Evolutionary conservation across 2,797 vertebrate genomes (phyloP), one percentile per base, ranked within the genome.

Genomic region (Sebastes hubbsi): DNA sequence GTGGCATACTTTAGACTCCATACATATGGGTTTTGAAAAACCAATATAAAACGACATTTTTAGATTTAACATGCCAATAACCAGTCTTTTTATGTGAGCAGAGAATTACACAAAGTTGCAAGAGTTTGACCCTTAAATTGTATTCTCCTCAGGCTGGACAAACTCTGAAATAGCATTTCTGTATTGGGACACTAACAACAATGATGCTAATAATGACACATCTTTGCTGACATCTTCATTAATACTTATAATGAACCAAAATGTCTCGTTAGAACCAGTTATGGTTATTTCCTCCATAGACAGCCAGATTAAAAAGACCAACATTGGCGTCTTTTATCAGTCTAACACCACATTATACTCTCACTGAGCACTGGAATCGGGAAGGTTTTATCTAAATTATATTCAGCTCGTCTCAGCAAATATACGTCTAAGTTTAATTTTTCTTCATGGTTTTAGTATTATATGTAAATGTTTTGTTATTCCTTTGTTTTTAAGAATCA

Each of bases 401-500:
- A 46, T 30, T 24, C 34, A 65, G 27, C 10, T 68, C 54, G 18
- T 46, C 12, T 56, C 9, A 29, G 2, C 6, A 65, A 42, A 56
- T 22, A 46, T 27, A 59, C 13, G 0, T 13, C 9, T 4, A 32
- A 29, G 16, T 71, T 32, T 32, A 18, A 42, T 18, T 49, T 29
- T 24, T 22, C 5, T 14, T 5, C 3, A 32, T 36, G 68, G 20
- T 25, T 73, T 56, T 30, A 18, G 3, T 8, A 63, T 63, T 49
- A 25, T 56, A 11, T 79, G 12, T 16, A 27, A 65, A 63, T 34
- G 11, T 79, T 49, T 49, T 69, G 9, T 70, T 59, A 5, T 49
- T 9, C 3, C 18, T 60, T 20, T 62, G 34, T 65, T 55, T 62
- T 62, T 76, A 11, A 65, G 29, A 68, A 78, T 84, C 60, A 60